phyloP scores from a whole-genome alignment of 2,797 vertebrate genomes.

The Eulemur albifrons region DNA sequence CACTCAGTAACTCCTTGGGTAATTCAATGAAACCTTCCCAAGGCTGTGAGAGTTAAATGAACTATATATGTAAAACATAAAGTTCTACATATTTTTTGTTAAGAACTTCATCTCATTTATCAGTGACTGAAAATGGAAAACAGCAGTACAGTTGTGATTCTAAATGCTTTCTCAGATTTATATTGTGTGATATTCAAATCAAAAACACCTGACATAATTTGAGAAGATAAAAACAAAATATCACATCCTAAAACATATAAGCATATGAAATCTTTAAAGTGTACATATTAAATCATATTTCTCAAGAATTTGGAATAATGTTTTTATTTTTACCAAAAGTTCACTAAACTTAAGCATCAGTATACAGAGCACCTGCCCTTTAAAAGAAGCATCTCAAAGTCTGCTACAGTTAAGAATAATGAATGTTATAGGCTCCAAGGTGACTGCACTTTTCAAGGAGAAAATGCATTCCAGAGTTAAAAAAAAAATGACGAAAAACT shows the following conservation, averaged over 20 bases:
- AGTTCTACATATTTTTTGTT: neutral
- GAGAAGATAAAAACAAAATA: constrained; percentile 30
- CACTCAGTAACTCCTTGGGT: neutral
- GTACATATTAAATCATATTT: constrained; percentile 14
- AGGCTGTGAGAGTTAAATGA: neutral
- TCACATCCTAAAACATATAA: neutral
- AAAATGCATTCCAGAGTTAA: neutral
- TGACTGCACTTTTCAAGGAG: neutral
- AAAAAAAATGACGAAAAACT: neutral
- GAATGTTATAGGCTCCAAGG: neutral
- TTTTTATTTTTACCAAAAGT: constrained; percentile 32
- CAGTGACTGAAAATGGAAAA: neutral
- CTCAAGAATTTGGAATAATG: neutral
- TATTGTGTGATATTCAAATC: neutral
- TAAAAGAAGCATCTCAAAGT: constrained; percentile 26
- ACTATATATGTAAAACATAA: neutral
- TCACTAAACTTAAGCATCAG: neutral
- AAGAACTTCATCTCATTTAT: neutral
- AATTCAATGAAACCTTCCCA: constrained; percentile 11
- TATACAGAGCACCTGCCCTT: neutral
- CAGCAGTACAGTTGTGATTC: neutral
- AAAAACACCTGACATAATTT: neutral
- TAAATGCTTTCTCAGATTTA: neutral
- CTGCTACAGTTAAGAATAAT: constrained; percentile 2
- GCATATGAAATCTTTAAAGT: neutral